phyloP scores from a whole-genome alignment of 2,113 vertebrate genomes.

The Amblyornis subalaris region DNA sequence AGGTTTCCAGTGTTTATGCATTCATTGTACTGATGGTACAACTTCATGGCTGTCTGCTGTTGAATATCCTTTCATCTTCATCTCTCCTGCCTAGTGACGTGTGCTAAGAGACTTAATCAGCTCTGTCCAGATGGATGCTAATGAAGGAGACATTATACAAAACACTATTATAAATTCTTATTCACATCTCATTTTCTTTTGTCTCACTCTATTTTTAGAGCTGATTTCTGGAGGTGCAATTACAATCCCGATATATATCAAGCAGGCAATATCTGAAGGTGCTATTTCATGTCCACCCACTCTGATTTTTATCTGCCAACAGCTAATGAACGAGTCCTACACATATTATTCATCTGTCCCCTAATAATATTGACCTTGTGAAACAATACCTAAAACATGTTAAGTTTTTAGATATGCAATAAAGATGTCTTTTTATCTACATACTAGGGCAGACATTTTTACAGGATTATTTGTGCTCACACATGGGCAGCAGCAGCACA shows the following conservation, averaged over 20 bases:
- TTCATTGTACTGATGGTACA: not conserved
- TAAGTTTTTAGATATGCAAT: not conserved
- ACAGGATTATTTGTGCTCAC: not conserved
- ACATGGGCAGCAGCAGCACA: not conserved
- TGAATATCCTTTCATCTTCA: conserved; percentile 53
- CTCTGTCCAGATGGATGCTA: conserved; percentile 61
- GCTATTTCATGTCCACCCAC: conserved; percentile 32
- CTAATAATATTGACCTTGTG: not conserved
- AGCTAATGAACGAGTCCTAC: not conserved
- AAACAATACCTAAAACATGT: not conserved
- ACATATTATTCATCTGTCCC: not conserved
- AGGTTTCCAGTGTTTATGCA: not conserved
- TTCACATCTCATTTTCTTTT: conserved; percentile 51
- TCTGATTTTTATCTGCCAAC: not conserved
- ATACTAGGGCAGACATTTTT: not conserved
- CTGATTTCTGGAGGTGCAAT: conserved; percentile 34
- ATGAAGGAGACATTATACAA: conserved; percentile 53
- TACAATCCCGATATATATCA: conserved; percentile 27
- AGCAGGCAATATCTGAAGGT: conserved; percentile 10
- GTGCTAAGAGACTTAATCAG: conserved; percentile 54
- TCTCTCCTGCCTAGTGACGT: conserved; percentile 35
- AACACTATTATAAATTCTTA: conserved; percentile 49
- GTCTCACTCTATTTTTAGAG: conserved; percentile 60
- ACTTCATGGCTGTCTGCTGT: conserved; percentile 21
- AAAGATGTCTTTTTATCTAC: not conserved